Conservation (phyloP, 2,888 invertebrate species). For the Apotomis turbidana region DNA sequence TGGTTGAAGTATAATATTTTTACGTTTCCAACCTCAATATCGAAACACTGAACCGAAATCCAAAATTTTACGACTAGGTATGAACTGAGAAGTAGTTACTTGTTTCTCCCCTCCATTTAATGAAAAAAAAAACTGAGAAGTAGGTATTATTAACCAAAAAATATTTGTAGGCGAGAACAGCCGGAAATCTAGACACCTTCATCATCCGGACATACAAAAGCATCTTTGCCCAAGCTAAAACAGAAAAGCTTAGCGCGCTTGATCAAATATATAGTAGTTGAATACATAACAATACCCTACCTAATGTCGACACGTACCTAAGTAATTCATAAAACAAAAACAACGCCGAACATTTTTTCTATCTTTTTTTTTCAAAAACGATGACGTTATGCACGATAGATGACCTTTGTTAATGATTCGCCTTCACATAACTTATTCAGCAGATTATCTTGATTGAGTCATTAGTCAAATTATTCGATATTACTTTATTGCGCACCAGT, state of each 20-base stretch:
- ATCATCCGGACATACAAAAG: no score
- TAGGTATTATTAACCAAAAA: background rate
- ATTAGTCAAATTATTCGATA: constrained; percentile 47
- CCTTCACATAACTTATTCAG: constrained; percentile 48
- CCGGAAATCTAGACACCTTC: no score
- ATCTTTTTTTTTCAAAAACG: constrained; percentile 31
- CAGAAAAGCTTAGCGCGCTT: no score
- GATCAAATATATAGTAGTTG: background rate
- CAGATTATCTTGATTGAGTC: constrained; percentile 50
- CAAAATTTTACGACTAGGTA: no score
- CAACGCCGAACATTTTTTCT: constrained; percentile 6
- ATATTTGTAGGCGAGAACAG: no score
- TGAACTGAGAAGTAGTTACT: no score
- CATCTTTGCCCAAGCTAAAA: no score
- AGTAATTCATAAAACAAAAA: constrained; percentile 24
- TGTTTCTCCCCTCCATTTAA: no score
- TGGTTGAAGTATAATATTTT: no score
- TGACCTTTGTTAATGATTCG: constrained; percentile 44
- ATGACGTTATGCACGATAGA: constrained; percentile 40
- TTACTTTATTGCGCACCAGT: constrained; percentile 45
- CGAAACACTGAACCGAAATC: no score
- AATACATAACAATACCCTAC: background rate
- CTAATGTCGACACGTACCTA: background rate
- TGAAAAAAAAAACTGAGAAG: no score
- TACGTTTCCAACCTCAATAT: no score